Conservation (phyloP, 2,113 vertebrate species). For the Narcine bancroftii region DNA sequence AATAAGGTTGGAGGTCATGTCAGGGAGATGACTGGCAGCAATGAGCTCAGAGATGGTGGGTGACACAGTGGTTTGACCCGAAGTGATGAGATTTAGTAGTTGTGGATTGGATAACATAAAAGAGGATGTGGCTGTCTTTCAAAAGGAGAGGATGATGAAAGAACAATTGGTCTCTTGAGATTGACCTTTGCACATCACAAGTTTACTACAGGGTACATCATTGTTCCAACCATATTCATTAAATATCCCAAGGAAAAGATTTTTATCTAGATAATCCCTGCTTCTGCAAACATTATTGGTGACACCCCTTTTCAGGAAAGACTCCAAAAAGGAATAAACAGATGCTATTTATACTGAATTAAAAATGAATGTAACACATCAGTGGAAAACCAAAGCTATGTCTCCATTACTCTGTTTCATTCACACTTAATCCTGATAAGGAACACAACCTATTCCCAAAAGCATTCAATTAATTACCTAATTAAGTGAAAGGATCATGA, state of each 20-base stretch:
- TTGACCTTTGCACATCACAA: neutral
- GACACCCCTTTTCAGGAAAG: too few species aligned
- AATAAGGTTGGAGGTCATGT: too few species aligned
- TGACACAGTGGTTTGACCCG: too few species aligned
- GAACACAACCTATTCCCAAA: neutral
- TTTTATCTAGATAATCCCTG: neutral
- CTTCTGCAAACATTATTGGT: neutral
- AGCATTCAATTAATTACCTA: neutral
- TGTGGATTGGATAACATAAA: neutral
- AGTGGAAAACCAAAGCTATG: neutral
- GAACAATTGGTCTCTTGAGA: neutral
- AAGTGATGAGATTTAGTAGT: too few species aligned
- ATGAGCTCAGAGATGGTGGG: too few species aligned
- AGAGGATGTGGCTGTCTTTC: neutral
- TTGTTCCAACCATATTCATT: neutral
- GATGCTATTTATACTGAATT: neutral
- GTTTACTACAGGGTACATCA: neutral
- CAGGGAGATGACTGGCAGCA: too few species aligned
- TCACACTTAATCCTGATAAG: neutral
- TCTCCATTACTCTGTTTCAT: neutral
- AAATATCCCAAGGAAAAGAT: neutral
- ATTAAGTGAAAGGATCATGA: neutral
- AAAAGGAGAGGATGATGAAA: neutral
- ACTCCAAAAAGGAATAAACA: neutral
- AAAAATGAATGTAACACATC: neutral